A percentile compares a stretch with the other conserved stretches of the same genome.
Evolutionary conservation across 2,797 vertebrate genomes (phyloP).

Genomic region (Nasua narica): DNA sequence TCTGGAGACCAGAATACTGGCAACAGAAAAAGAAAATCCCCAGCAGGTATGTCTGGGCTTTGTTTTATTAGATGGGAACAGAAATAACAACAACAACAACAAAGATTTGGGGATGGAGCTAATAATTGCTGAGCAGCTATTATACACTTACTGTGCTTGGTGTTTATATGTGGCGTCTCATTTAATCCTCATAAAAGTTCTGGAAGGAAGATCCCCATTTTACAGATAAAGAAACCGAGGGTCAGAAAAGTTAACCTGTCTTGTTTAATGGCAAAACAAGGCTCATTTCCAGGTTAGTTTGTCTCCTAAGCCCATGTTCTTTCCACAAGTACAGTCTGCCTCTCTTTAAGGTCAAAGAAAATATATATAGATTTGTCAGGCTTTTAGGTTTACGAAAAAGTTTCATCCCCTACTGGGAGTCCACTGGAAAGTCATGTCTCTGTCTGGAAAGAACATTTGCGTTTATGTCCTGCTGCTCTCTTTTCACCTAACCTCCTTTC

Average conservation of each 20-base stretch:
- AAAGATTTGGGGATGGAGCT: not conserved
- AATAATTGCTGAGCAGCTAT: not conserved
- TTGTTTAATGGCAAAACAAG: not conserved
- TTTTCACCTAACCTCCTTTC: not conserved
- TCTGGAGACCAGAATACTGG: not conserved
- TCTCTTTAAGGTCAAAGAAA: constrained; percentile 30
- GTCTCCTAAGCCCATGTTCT: not conserved
- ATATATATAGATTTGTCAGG: not conserved
- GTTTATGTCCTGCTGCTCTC: not conserved
- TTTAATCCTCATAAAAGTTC: not conserved
- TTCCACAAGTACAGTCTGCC: not conserved
- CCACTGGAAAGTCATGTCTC: not conserved
- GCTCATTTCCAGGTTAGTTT: not conserved
- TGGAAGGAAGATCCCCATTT: not conserved
- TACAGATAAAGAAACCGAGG: not conserved
- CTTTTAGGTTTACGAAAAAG: not conserved
- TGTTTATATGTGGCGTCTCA: not conserved
- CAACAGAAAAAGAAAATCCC: not conserved
- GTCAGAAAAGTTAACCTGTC: not conserved
- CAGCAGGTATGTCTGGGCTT: not conserved
- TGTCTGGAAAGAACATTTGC: not conserved
- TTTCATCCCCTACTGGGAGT: not conserved
- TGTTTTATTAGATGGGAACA: not conserved
- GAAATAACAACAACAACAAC: not conserved
- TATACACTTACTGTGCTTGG: not conserved